phyloP scores from a whole-genome alignment of 2,113 vertebrate species.

The Acrocephalus arundinaceus region DNA sequence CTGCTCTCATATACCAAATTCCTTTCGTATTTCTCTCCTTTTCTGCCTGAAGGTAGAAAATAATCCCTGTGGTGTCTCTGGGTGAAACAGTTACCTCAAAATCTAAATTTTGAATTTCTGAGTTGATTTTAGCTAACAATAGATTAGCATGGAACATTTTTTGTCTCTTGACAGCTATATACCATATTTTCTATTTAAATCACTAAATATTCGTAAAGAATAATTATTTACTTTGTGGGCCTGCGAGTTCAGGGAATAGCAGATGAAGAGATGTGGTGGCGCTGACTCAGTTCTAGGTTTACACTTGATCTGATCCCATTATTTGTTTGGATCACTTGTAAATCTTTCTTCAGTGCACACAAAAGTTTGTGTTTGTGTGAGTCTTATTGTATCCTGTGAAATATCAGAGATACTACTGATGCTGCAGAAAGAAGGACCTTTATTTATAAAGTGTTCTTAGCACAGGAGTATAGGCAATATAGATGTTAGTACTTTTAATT shows the following conservation, averaged over 20 bases:
- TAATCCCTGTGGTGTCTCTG: not conserved
- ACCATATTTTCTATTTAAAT: not conserved
- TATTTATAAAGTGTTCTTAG: not conserved
- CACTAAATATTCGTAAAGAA: not conserved
- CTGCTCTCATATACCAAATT: not conserved
- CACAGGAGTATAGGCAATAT: not conserved
- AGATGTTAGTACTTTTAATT: not conserved
- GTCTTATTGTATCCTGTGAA: accelerated
- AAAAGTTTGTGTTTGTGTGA: not conserved
- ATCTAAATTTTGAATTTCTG: not conserved
- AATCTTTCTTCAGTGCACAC: not conserved
- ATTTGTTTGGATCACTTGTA: not conserved
- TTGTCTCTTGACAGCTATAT: not conserved
- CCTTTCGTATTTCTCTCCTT: not conserved
- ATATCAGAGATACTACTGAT: not conserved
- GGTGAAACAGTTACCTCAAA: not conserved
- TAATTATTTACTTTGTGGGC: not conserved
- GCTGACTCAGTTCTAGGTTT: not conserved
- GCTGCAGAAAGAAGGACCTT: not conserved
- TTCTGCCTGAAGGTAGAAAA: not conserved
- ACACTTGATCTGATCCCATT: not conserved
- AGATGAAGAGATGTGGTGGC: not conserved
- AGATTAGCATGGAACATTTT: not conserved
- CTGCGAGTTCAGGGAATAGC: not conserved
- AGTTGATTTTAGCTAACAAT: not conserved